These are phyloP conservation scores for Brachyhypopomus occidentalis DNA, from an alignment of 2,113 vertebrate genomes.

Conservation along the genomic window DNA sequence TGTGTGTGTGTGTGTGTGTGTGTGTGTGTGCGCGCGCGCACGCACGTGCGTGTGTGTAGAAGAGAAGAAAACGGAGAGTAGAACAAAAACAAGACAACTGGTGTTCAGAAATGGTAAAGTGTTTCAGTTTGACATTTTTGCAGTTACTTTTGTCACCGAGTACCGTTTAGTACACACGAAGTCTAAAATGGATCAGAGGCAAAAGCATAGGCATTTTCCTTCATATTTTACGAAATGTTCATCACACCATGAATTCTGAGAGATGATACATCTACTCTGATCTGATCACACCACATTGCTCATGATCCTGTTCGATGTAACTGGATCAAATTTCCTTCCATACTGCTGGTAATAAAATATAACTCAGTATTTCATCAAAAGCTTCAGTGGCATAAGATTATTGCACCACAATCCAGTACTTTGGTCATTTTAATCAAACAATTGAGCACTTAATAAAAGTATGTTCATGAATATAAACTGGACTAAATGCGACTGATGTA, in stretches of 20 bases:
- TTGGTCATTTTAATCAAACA: background rate
- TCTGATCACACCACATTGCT: background rate
- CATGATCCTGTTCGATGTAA: background rate
- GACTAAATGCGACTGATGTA: too few relatives aligned
- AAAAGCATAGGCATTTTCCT: background rate
- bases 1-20: background rate
- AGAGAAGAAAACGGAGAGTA: background rate
- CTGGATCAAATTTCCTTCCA: background rate
- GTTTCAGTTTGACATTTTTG: background rate
- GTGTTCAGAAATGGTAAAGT: background rate
- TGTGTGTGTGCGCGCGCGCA: background rate
- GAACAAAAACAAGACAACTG: background rate
- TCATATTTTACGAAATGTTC: background rate
- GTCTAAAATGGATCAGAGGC: background rate
- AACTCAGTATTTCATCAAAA: background rate
- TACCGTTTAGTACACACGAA: background rate
- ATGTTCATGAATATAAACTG: background rate
- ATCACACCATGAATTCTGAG: background rate
- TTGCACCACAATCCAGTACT: background rate
- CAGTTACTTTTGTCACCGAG: conserved; percentile 7
- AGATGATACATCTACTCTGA: background rate
- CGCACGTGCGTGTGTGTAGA: background rate
- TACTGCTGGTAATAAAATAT: background rate
- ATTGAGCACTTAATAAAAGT: background rate
- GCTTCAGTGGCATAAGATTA: background rate